Conservation (phyloP, 1,140 invertebrate genomes). For the Oreohelix idahoensis region DNA sequence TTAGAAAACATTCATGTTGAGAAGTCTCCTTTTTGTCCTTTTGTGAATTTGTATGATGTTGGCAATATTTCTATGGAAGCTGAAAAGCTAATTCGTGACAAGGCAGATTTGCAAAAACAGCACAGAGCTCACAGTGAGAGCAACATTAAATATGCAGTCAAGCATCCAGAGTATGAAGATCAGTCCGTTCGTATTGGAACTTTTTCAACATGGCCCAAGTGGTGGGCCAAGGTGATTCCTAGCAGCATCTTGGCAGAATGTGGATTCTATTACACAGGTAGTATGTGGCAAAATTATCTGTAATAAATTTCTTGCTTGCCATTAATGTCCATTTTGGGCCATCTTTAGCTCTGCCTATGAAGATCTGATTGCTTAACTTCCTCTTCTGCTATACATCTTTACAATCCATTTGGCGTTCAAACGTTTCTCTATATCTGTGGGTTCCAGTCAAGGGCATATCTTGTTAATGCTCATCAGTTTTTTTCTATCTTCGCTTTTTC, state of each 20-base stretch:
- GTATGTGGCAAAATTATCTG: too few relatives aligned
- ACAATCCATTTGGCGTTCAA: too few relatives aligned
- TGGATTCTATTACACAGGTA: constrained; percentile 50
- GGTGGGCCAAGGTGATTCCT: constrained; percentile 10
- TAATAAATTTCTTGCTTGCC: too few relatives aligned
- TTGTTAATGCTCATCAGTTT: too few relatives aligned
- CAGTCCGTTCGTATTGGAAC: constrained; percentile 27
- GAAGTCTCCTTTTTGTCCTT: constrained; percentile 38
- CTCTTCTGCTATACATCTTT: too few relatives aligned
- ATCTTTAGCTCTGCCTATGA: too few relatives aligned
- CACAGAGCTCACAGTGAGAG: neutral
- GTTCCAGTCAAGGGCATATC: too few relatives aligned
- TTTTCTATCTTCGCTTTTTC: too few relatives aligned
- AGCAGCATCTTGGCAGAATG: constrained; percentile 25
- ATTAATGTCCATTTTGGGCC: too few relatives aligned
- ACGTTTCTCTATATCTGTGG: too few relatives aligned
- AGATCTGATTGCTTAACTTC: too few relatives aligned
- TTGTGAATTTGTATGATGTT: constrained; percentile 40
- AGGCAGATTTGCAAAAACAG: constrained; percentile 1
- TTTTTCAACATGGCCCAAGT: constrained; percentile 39
- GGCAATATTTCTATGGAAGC: constrained; percentile 37
- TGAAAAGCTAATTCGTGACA: constrained; percentile 29
- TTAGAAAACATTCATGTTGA: constrained; percentile 18
- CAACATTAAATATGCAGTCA: constrained; percentile 30
- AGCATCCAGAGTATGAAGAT: constrained; percentile 43